Evolutionary conservation across 2,113 vertebrate genomes (phyloP), one percentile per base, ranked within the genome.

Genomic region (Ranitomeya variabilis): DNA sequence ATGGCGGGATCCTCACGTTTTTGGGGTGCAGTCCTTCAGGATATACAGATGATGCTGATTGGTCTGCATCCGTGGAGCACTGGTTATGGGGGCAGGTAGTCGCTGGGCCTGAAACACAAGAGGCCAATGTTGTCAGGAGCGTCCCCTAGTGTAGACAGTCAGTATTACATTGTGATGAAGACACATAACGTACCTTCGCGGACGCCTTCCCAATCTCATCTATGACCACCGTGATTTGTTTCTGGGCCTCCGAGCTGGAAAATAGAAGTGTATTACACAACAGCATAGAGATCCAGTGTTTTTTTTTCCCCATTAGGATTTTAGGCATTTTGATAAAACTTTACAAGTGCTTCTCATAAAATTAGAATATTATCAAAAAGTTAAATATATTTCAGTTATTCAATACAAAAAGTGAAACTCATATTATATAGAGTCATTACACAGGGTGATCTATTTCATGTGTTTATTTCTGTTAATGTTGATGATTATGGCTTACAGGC

Each of bases 31-130:
- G 31, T 97, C 96, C 92, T 96, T 97, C 83, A 98, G 93, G 83
- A 98, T 93, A 91, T 97, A 98, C 16, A 98, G 94, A 73, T 95
- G 95, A 67, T 98, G 97, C 83, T 89, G 93, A 91, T 96, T 97
- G 83, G 93, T 92, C 94, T 97, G 96, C 93, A 98, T 95, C 89
- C 96, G 96, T 0, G 94, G 94, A 2, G 95, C 95, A 67, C 95
- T 98, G 80, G 97, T 98, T 86, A 98, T 96, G 6, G 96, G 95
- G 4, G 94, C 94, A 23, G 96, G 90, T 86, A 98, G 93, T 67
- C 95, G 94, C 89, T 98, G 97, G 37, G 97, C 97, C 97, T 98
- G 92, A 74, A 90, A 90, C 55, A 60, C 51, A 87, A 10, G 23
- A 15, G 57, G 26, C 10, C 62, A 21, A 62, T 62, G 62, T 6